Percentiles rank a stretch among this genome's conserved stretches.
Evolutionary conservation across 2,113 vertebrate genomes (phyloP).

Genomic region (Rhinolophus ferrumequinum): DNA sequence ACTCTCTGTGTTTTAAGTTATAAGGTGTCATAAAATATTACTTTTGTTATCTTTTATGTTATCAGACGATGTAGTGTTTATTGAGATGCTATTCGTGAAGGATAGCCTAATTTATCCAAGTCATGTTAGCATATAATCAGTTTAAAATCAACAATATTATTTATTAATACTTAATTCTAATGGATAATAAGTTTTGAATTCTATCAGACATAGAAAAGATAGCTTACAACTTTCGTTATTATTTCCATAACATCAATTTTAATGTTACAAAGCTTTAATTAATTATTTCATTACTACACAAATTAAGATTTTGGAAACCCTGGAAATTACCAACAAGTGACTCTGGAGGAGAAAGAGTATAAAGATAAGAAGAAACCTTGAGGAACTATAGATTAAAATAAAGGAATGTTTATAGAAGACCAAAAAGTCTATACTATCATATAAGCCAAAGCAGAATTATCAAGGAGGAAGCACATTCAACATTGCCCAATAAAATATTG

Average conservation of each 20-base stretch:
- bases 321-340: background rate
- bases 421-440: background rate
- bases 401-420: background rate
- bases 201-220: background rate
- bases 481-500: background rate
- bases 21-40: background rate
- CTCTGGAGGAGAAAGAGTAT: background rate
- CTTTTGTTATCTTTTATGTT: constrained; percentile 2
- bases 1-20: constrained; percentile 23
- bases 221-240: background rate
- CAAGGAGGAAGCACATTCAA: background rate
- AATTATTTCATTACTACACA: background rate
- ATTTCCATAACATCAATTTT: constrained; percentile 4
- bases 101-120: background rate
- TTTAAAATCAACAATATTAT: background rate
- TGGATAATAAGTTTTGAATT: background rate
- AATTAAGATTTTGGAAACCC: constrained; percentile 30
- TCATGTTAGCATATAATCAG: background rate
- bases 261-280: constrained; percentile 23
- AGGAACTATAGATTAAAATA: background rate
- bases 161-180: constrained; percentile 49
- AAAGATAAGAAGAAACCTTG: background rate
- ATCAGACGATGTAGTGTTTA: background rate
- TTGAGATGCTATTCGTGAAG: background rate
- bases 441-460: background rate